Conservation (phyloP, 2,797 vertebrate species). For the Oreortyx pictus region DNA sequence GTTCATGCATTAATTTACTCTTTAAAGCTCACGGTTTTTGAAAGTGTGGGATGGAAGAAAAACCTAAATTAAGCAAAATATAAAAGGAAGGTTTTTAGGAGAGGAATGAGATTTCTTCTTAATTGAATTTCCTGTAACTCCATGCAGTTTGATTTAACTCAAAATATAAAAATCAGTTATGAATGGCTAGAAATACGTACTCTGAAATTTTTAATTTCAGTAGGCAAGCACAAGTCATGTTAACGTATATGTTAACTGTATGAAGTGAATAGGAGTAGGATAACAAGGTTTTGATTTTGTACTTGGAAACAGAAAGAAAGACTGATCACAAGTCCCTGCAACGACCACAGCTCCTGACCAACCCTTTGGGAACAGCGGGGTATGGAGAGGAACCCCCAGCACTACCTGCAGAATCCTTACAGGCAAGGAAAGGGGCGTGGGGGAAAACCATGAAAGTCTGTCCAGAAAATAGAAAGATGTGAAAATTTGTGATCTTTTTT, state of each 20-base stretch:
- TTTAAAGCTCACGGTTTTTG: not conserved
- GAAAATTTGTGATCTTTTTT: not conserved
- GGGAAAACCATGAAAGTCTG: not conserved
- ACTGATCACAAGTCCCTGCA: conserved; percentile 51
- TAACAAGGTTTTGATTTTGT: conserved; percentile 70
- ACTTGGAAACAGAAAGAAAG: conserved; percentile 57
- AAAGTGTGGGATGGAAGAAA: not conserved
- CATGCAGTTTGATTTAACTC: not conserved
- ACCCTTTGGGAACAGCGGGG: conserved; percentile 42
- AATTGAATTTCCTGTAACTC: not conserved
- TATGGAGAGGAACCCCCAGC: conserved; percentile 33
- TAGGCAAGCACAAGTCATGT: not conserved
- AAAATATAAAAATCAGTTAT: not conserved
- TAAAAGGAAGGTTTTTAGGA: not conserved
- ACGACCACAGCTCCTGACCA: conserved; percentile 74
- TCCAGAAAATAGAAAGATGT: not conserved
- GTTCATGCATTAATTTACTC: not conserved
- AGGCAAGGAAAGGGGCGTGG: conserved; percentile 71
- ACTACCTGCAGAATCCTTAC: not conserved
- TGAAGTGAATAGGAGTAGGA: not conserved
- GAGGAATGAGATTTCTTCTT: not conserved
- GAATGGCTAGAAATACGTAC: not conserved
- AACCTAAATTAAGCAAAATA: not conserved
- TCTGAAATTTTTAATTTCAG: too few relatives aligned
- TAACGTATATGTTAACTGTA: not conserved